phyloP scores from a whole-genome alignment of 2,797 vertebrate genomes.

The Synanceia verrucosa region DNA sequence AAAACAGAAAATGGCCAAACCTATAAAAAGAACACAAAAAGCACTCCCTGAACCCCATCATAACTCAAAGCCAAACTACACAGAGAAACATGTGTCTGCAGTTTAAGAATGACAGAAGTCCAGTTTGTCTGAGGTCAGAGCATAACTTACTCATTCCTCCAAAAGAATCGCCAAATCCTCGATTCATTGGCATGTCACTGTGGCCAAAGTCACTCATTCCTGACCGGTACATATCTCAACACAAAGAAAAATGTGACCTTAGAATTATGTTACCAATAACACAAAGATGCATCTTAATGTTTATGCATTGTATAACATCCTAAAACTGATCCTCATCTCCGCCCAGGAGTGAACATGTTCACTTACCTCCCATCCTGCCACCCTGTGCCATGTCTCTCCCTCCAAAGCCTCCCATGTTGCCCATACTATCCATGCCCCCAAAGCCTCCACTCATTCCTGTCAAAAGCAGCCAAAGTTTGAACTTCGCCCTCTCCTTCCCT shows the following conservation, averaged over 20 bases:
- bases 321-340: background rate
- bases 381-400: slow-evolving; percentile 83
- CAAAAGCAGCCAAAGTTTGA: slow-evolving; percentile 29
- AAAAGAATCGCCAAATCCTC: slow-evolving; percentile 94
- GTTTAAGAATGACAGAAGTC: background rate
- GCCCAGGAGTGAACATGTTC: background rate
- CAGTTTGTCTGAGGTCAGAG: background rate
- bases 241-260: background rate
- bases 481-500: background rate
- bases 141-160: slow-evolving; percentile 91
- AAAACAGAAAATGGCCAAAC: background rate
- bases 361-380: slow-evolving; percentile 92
- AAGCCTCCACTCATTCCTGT: slow-evolving; percentile 85
- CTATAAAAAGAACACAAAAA: background rate
- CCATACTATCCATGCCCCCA: slow-evolving; percentile 91
- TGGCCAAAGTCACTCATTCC: slow-evolving; percentile 95
- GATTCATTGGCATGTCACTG: slow-evolving; percentile 91
- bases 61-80: background rate
- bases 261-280: background rate
- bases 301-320: background rate
- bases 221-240: slow-evolving; percentile 90
- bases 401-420: slow-evolving; percentile 92
- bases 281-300: background rate
- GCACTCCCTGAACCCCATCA: background rate
- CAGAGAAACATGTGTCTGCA: background rate